phyloP scores from a whole-genome alignment of 1,140 invertebrate genomes.

The Leptinotarsa undecemlineata region DNA sequence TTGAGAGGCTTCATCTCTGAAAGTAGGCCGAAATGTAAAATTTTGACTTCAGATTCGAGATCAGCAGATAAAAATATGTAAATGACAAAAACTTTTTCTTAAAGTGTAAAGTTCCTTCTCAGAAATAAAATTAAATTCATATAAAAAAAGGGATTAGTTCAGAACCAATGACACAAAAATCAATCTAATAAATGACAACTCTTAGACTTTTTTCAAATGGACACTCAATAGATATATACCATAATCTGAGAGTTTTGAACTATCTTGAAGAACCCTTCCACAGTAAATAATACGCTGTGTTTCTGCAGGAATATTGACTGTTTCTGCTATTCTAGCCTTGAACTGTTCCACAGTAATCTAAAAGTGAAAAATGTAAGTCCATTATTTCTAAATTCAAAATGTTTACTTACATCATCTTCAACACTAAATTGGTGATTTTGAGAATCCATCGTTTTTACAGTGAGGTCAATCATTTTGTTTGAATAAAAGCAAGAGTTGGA shows the following conservation, averaged over 20 bases:
- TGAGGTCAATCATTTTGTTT: constrained; percentile 75
- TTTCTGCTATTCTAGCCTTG: constrained; percentile 80
- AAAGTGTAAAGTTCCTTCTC: too few relatives aligned
- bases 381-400: constrained; percentile 2
- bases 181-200: too few relatives aligned
- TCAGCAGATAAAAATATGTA: too few relatives aligned
- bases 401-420: constrained; percentile 80
- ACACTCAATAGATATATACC: constrained; percentile 60
- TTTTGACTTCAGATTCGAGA: too few relatives aligned
- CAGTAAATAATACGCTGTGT: constrained; percentile 90
- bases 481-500: background rate
- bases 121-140: too few relatives aligned
- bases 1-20: too few relatives aligned
- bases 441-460: constrained; percentile 91
- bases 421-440: constrained; percentile 85
- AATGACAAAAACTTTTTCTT: too few relatives aligned
- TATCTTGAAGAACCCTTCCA: constrained; percentile 88
- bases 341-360: constrained; percentile 86
- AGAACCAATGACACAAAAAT: too few relatives aligned
- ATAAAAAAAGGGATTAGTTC: too few relatives aligned
- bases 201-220: too few relatives aligned
- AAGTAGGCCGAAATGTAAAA: too few relatives aligned
- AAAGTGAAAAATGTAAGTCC: constrained; percentile 38
- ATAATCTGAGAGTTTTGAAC: constrained; percentile 85
- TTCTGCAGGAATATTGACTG: constrained; percentile 76